Evolutionary conservation across 2,888 invertebrate genomes (phyloP), one percentile per base, ranked within the genome.

Genomic region (Trichopria drosophilae): DNA sequence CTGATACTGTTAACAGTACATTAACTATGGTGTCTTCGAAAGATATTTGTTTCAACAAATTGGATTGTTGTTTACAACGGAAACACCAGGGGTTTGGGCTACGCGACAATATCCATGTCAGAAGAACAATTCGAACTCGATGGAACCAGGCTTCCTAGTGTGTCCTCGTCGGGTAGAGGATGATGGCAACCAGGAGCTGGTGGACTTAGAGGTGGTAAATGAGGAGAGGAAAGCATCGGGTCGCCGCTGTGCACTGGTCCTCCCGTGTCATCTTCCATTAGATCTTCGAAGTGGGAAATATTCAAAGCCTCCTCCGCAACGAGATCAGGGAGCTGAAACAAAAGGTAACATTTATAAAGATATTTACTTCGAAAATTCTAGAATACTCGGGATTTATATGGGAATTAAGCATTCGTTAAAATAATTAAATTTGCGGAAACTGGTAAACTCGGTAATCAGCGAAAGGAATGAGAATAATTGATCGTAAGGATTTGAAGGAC

Each of bases 241-340:
- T 86, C 86, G 34, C 81, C 82, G 19, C 81, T 79, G 56, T 82
- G 81, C 10, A 80, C 77, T 4, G 81, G 79, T 63, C 80, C 80
- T 50, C 79, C 80, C 0, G 78, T 77, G 67, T 85, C 85, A 59
- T 85, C 85, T 55, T 84, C 84, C 85, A 85, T 85, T 39, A 85
- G 75, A 68, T 86, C 86, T 59, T 85, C 85, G 71, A 84, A 81
- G 19, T 82, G 81, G 50, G 82, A 79, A 63, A 83, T 76, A 63
- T 80, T 82, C 58, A 83, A 70, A 16, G 80, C 78, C 57, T 82
- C 79, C 58, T 82, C 81, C 16, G 78, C 77, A 53, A 81, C 78
- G 35, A 82, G 79, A 59, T 82, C 82, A 3, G 82, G 80, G 77
- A 83, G 78, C 79, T 82, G 66, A 34, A 63, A 64, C 46, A 54